These are phyloP conservation scores for Malurus melanocephalus DNA, from an alignment of 2,113 vertebrate species.

Conservation along the genomic window DNA sequence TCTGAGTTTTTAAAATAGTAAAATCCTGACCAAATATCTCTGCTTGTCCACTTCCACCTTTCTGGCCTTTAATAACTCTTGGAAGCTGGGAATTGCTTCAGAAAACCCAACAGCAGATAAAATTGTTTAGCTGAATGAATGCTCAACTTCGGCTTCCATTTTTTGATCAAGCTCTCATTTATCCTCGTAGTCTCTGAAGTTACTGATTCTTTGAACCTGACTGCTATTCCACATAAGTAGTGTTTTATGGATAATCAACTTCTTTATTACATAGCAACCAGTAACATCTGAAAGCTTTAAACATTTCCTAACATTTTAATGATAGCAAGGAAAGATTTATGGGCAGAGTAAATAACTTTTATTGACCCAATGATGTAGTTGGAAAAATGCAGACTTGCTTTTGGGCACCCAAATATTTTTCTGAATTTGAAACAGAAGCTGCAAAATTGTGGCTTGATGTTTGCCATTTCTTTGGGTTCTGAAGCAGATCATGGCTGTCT, in stretches of 20 bases:
- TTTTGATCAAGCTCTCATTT: slow-evolving; percentile 24
- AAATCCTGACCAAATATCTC: neutral
- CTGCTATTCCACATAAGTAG: slow-evolving; percentile 3
- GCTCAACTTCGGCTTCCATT: neutral
- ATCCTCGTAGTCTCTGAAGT: slow-evolving; percentile 36
- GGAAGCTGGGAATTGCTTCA: neutral
- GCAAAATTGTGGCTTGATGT: neutral
- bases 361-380: neutral
- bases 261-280: slow-evolving; percentile 36
- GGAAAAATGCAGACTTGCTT: slow-evolving; percentile 30
- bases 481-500: neutral
- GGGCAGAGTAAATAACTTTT: slow-evolving; percentile 29
- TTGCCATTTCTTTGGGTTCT: neutral
- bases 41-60: neutral
- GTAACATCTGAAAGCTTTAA: slow-evolving; percentile 60
- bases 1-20: neutral
- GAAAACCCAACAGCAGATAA: neutral
- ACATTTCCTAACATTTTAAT: slow-evolving; percentile 47
- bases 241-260: slow-evolving; percentile 41
- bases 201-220: slow-evolving; percentile 31
- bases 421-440: slow-evolving; percentile 22
- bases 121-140: neutral
- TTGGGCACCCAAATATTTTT: neutral
- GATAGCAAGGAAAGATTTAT: slow-evolving; percentile 47
- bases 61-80: neutral